Evolutionary conservation across 2,113 vertebrate genomes (phyloP).

Genomic region (Apodemus sylvaticus): DNA sequence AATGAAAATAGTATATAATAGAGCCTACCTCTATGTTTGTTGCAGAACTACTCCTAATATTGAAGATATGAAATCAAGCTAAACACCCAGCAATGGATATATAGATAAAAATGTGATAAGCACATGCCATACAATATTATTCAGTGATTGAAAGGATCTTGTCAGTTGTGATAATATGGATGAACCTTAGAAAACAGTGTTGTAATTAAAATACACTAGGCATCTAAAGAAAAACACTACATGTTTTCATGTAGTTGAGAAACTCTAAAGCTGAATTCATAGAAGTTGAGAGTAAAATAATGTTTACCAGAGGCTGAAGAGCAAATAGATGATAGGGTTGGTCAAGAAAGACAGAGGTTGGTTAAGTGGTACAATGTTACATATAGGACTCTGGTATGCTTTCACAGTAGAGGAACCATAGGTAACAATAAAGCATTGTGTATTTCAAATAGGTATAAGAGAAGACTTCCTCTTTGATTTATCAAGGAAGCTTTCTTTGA

Average conservation of each 20-base stretch:
- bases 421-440: background rate
- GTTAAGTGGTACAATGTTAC: background rate
- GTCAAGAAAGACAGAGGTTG: background rate
- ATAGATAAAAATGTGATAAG: background rate
- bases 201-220: background rate
- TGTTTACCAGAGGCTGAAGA: background rate
- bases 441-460: background rate
- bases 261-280: background rate
- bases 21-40: background rate
- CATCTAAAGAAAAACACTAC: background rate
- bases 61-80: background rate
- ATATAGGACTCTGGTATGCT: background rate
- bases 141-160: background rate
- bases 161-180: background rate
- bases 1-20: background rate
- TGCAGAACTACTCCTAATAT: background rate
- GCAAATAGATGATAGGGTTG: background rate
- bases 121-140: background rate
- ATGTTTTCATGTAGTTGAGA: background rate
- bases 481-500: background rate
- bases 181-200: background rate
- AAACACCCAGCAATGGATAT: background rate
- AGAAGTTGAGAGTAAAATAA: background rate
- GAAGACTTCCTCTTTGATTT: background rate
- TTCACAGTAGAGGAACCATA: background rate